Evolutionary conservation across 2,888 invertebrate genomes (phyloP), one percentile per base, ranked within the genome.

Genomic region (Campopleginae sp.): DNA sequence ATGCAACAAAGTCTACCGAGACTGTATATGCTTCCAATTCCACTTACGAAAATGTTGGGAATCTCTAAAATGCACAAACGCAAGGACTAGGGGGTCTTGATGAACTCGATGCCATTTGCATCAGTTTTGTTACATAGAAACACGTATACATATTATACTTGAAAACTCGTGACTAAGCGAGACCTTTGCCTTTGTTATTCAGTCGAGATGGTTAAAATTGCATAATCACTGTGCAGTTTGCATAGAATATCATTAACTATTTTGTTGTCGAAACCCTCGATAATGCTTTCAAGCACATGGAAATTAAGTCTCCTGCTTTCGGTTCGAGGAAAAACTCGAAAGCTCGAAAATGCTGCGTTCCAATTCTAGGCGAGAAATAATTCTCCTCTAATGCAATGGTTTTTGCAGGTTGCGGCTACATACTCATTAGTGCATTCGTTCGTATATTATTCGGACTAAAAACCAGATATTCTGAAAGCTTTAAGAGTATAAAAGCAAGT

Each of bases 351-450:
- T 58, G 19, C 58, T 58, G 27, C n/a, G 31, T 48, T n/a, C n/a
- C 33, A n/a, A n/a, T 51, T 54, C n/a, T 27, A 31, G 17, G 38
- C 14, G 27, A 1, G 19, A 33, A 66, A 42, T 44, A n/a, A 66
- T 42, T 5, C 66, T 66, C 23, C 19, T 12, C 42, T 19, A 8
- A 42, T 44, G 23, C 44, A 66, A 23, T 44, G 19, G 7, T 51
- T 51, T 51, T 19, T 23, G 14, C 42, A 19, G 19, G 42, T 66
- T 10, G 19, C 23, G 42, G 70, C 31, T 14, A 8, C 31, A n/a
- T 27, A 54, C 71, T 71, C 51, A 71, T 71, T 71, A 71, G 51
- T 48, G 14, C 17, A 10, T 19, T 33, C 51, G 38, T 38, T 71
- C 23, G 12, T 12, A 27, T 14, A 54, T n/a, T 14, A 71, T 51